phyloP scores from a whole-genome alignment of 2,113 vertebrate species.

The Himantopus leucocephalus region DNA sequence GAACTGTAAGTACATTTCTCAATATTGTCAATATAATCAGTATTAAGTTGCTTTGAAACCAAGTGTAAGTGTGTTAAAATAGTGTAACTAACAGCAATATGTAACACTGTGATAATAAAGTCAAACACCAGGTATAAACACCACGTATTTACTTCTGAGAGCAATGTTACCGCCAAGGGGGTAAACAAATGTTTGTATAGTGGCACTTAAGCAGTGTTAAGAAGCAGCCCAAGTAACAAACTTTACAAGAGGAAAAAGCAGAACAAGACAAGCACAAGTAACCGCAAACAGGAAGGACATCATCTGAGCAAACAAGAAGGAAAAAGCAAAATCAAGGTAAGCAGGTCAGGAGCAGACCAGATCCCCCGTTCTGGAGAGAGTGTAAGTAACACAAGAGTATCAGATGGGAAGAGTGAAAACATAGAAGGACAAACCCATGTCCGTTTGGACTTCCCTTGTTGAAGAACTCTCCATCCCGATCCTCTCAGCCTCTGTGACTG shows the following conservation, averaged over 20 bases:
- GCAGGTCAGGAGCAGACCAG: accelerated
- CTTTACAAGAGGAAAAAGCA: background rate
- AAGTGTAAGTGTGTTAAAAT: background rate
- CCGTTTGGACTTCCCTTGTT: background rate
- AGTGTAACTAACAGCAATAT: background rate
- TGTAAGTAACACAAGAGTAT: background rate
- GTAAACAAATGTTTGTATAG: background rate
- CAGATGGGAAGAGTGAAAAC: background rate
- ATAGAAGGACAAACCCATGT: background rate
- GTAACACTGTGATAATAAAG: background rate
- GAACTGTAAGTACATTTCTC: background rate
- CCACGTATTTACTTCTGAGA: accelerated
- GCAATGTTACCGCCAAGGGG: background rate
- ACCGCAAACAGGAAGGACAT: background rate
- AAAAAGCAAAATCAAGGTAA: background rate
- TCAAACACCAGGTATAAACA: background rate
- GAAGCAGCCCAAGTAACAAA: background rate
- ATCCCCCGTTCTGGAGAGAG: background rate
- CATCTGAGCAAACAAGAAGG: background rate
- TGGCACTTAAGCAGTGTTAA: background rate
- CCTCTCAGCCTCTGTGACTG: background rate
- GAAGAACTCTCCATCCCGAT: background rate
- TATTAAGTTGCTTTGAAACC: background rate
- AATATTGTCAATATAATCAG: background rate
- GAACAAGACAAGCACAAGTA: background rate